These are phyloP conservation scores for Andinoacara biseriatus DNA, from an alignment of 2,113 vertebrate genomes.

Conservation along the genomic window DNA sequence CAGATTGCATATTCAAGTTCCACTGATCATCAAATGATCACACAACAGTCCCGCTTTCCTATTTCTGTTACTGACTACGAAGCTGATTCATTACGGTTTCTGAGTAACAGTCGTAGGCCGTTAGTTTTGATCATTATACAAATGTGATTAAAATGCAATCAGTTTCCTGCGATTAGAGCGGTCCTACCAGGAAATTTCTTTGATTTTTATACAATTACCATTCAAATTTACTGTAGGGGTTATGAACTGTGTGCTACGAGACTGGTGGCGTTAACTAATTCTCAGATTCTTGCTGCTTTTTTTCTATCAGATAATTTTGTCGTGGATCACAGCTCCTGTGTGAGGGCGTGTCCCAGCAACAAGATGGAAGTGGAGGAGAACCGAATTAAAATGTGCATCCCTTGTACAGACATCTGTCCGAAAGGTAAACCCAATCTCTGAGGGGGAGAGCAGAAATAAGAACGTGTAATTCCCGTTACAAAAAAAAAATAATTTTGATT, in stretches of 20 bases:
- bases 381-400: slow-evolving; percentile 95
- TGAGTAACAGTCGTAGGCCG: neutral
- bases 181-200: neutral
- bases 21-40: slow-evolving; percentile 54
- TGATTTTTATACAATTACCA: neutral
- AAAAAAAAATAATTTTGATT: no score
- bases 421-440: slow-evolving; percentile 84
- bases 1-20: slow-evolving; percentile 57
- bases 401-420: slow-evolving; percentile 97
- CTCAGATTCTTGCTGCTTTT: neutral
- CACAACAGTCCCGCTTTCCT: slow-evolving; percentile 4
- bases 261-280: neutral
- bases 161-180: slow-evolving; percentile 10
- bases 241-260: neutral
- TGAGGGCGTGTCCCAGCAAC: slow-evolving; percentile 95
- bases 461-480: neutral
- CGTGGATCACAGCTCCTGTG: slow-evolving; percentile 97
- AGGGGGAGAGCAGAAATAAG: neutral
- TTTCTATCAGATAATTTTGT: slow-evolving; percentile 93
- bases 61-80: neutral
- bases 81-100: slow-evolving; percentile 42
- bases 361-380: slow-evolving; percentile 99
- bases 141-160: slow-evolving; percentile 48
- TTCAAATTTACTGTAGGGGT: neutral
- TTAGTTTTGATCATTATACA: slow-evolving; percentile 52